Percentiles rank a stretch among this genome's conserved stretches.
Conservation (phyloP, 1,140 invertebrate species). For the Proctacanthus coquilletti region DNA sequence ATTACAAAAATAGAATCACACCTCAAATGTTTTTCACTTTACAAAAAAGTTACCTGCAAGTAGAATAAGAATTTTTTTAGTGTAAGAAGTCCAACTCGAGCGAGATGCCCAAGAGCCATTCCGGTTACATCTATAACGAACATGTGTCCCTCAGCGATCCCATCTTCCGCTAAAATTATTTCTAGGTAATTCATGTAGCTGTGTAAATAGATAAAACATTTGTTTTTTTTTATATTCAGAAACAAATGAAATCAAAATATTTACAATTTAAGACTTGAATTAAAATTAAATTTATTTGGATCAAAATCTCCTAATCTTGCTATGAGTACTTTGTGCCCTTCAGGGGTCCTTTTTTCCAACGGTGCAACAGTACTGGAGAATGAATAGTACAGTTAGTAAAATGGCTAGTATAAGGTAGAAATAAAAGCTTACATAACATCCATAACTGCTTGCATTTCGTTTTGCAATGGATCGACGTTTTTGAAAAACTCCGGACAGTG, state of each 20-base stretch:
- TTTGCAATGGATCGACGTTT: slow-evolving; percentile 35
- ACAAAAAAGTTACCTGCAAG: slow-evolving; percentile 42
- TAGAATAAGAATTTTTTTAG: slow-evolving; percentile 48
- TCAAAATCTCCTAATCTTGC: slow-evolving; percentile 36
- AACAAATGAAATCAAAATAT: no score
- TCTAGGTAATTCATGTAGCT: no score
- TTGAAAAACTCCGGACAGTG: slow-evolving; percentile 42
- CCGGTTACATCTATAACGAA: slow-evolving; percentile 44
- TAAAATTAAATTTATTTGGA: slow-evolving; percentile 38
- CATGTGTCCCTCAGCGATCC: slow-evolving; percentile 37
- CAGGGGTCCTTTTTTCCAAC: slow-evolving; percentile 32
- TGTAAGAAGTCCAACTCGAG: slow-evolving; percentile 38
- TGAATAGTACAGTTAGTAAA: slow-evolving; percentile 3
- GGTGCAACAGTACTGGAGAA: slow-evolving; percentile 30
- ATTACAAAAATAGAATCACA: no score
- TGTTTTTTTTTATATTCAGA: no score
- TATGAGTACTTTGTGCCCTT: slow-evolving; percentile 38
- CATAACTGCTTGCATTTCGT: slow-evolving; percentile 31
- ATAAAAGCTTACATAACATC: slow-evolving; percentile 31
- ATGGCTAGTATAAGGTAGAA: background rate
- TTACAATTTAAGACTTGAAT: slow-evolving; percentile 31
- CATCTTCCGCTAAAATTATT: no score
- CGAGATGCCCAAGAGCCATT: slow-evolving; percentile 37
- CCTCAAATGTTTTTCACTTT: no score
- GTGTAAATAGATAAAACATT: no score